Base-by-base conservation (phyloP, 2,113 vertebrate genomes). In the Lipophrys pholis region DNA sequence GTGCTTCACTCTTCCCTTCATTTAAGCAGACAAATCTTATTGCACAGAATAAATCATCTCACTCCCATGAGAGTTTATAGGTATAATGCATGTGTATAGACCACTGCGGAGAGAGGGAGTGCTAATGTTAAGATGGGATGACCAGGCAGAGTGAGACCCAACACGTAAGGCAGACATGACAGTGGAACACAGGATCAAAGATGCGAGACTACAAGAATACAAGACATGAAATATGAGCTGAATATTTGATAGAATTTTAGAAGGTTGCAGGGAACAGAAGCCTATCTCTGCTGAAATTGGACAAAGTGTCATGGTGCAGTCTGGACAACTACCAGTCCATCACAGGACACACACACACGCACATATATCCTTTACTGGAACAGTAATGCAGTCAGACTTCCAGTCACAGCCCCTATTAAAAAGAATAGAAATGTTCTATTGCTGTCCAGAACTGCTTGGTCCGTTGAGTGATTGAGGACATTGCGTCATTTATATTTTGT, bases 11-110 rank as follows among this genome's bases (percentile, higher is more conserved):
- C 17, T 0, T 15, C 39, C 56, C 36, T 17, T 46, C 52, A 30
- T 74, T 5, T 5, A 7, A 14, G 71, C 51, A 76, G 85, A 91
- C 73, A 46, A 86, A 76, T 76, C 76, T 88, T 73, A 82, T 85
- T 55, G 75, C 62, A 72, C 84, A 85, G 81, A 90, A 92, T 91
- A 90, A 90, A 91, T 89, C 82, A 86, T 73, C 48, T 56, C 9
- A 39, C 39, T 56, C 69, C 70, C 73, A 54, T 69, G 84, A 82
- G 80, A 86, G 59, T 81, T 78, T 73, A 76, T 73, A 74, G 78
- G 85, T 76, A 76, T 85, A 76, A 89, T 87, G 77, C 83, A 80
- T 66, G 75, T 86, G 76, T 42, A 11, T 77, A 89, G 80, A 82
- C 66, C 53, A 40, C 12, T 46, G 66, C 57, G 64, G 60, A 75